Base-by-base conservation (phyloP, 2,113 vertebrate genomes). In the Myrmecophaga tridactyla region DNA sequence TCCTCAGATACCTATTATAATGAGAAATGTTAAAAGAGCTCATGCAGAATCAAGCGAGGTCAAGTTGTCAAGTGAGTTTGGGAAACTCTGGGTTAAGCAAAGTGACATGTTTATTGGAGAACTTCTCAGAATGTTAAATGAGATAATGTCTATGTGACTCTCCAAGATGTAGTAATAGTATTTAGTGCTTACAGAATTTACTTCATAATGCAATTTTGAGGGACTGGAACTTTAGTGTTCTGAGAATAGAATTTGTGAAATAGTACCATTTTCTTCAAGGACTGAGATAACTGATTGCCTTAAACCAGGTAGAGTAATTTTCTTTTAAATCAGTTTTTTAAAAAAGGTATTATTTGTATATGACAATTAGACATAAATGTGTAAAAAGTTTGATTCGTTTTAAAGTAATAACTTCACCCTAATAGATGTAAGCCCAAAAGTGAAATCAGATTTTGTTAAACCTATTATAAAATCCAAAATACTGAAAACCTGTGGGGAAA, bases 371-470 rank as follows among this genome's bases (percentile, higher is more conserved):
- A 7, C 13, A 48, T 70, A 36, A 34, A 13, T 15, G 12, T 87
- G 17, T 51, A 81, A 48, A 53, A 88, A 70, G 34, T 76, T 4
- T 69, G 23, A 72, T 65, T 78, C 6, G 1, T 76, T 92, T 95
- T 60, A 34, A 65, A 23, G 67, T 67, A 77, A 73, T 43, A 95
- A 82, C n/a, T 62, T 65, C n/a, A 89, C 20, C 41, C 13, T 4
- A 63, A 58, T n/a, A 56, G 34, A 72, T 94, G 73, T 85, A 94
- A 96, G 46, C 12, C 34, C 6, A 69, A 31, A 94, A 72, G 1
- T 56, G 53, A 90, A 90, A 60, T 72, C 9, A 11, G 20, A 43
- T 80, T 96, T 94, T 72, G 92, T 65, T 77, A 85, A 82, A 93
- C 53, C 12, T 51, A 83, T 63, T 90, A 65, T 84, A 29, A 62